A percentile compares a stretch with the other conserved stretches of the same genome.
Conservation (phyloP, 2,888 invertebrate species). For the Sinohyriopsis cumingii region DNA sequence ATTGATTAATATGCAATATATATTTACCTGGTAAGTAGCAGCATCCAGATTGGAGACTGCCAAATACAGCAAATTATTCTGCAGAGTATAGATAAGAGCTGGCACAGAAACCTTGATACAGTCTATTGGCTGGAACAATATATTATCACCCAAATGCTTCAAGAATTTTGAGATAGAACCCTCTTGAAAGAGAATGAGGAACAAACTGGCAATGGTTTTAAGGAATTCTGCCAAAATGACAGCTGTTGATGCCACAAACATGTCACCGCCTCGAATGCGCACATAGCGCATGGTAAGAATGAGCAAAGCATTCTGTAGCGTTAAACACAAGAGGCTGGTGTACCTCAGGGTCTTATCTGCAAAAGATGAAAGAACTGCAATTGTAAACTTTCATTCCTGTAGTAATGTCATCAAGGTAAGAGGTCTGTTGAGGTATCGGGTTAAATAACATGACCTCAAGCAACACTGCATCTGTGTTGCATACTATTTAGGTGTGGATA, state of each 20-base stretch:
- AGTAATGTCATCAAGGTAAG: no score
- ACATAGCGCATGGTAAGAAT: conserved; percentile 97
- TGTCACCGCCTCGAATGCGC: conserved; percentile 86
- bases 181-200: conserved; percentile 76
- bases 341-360: conserved; percentile 78
- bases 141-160: conserved; percentile 62
- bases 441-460: no score
- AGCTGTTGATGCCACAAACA: conserved; percentile 94
- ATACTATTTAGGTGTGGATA: no score
- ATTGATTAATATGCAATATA: background rate
- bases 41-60: conserved; percentile 98
- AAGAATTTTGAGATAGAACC: conserved; percentile 45
- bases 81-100: conserved; percentile 93
- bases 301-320: conserved; percentile 95
- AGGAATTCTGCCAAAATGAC: conserved; percentile 93
- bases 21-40: conserved; percentile 89
- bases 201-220: conserved; percentile 87
- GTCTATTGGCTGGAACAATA: conserved; percentile 78
- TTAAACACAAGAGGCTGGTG: conserved; percentile 82
- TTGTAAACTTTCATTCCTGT: no score
- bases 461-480: no score
- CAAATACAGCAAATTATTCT: conserved; percentile 97
- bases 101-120: conserved; percentile 85
- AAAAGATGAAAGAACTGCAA: conserved; percentile 2
- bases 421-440: no score